phyloP scores from a whole-genome alignment of 37 sponge, comb jelly and placozoan species.

The Chondrilla cf. caribensis region DNA sequence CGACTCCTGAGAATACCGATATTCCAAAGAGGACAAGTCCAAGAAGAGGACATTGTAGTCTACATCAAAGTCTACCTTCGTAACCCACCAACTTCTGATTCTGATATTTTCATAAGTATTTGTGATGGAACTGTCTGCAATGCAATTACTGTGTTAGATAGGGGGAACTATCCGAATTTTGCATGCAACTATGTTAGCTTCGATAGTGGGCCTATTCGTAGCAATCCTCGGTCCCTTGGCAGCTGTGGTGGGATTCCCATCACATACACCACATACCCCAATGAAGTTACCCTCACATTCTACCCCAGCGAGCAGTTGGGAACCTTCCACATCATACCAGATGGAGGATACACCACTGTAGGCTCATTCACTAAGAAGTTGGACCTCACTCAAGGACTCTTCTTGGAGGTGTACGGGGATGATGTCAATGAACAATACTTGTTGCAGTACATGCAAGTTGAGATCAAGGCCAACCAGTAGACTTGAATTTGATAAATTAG shows the following conservation, averaged over 20 bases:
- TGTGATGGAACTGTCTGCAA: constrained; percentile 27
- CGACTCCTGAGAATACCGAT: neutral
- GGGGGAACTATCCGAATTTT: neutral
- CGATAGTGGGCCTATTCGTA: neutral
- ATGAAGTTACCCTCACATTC: neutral
- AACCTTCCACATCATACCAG: neutral
- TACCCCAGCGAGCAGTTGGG: constrained; percentile 6
- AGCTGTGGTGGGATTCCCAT: neutral
- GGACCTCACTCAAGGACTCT: constrained; percentile 11
- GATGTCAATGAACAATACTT: neutral
- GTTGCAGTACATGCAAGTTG: neutral
- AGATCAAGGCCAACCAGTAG: constrained; percentile 11
- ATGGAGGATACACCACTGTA: constrained; percentile 8
- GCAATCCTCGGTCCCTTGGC: neutral
- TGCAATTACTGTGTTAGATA: neutral
- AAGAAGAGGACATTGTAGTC: neutral
- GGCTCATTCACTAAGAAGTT: neutral
- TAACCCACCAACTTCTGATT: constrained; percentile 9
- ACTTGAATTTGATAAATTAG: no score
- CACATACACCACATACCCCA: neutral
- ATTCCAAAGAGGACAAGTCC: neutral
- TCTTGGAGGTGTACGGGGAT: neutral
- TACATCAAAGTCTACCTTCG: neutral
- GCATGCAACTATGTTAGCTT: neutral
- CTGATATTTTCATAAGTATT: neutral